Base-by-base conservation (phyloP, 2,888 invertebrate genomes). In the Coelinius sp. region DNA sequence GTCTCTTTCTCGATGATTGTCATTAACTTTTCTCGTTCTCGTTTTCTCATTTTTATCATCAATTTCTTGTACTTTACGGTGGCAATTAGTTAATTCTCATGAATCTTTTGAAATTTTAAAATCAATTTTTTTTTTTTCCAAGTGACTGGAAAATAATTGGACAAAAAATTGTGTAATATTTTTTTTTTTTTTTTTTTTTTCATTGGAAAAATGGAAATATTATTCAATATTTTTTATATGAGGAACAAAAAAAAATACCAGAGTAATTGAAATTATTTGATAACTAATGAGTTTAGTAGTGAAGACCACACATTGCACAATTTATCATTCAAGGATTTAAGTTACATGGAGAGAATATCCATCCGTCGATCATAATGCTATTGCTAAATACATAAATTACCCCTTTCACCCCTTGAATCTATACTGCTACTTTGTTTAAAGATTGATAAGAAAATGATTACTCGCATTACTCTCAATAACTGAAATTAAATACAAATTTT, bases 271-370 rank as follows among this genome's bases (percentile, higher is more conserved):
- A 68, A 68, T 62, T 25, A 31, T 31, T 22, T 68, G 53, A 68
- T 68, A 56, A 68, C 38, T 68, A 68, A 56, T 68, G 68, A 68
- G 56, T 27, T 59, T 59, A 59, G 27, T 59, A 31, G 59, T 59
- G 56, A 68, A 56, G 44, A 68, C 56, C 56, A 56, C 68, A 56
- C 56, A 8, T 56, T 12, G 56, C 5, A 68, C 56, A 25, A 68
- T 68, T 68, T 68, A 68, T 68, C 56, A 56, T 14, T 56, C 5
- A 17, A 12, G 8, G 6, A 59, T 35, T 59, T 31, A 17, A 31
- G 35, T 35, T 35, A 35, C 59, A 59, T 59, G 59, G 59, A 59
- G 31, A 31, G 59, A 59, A 59, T 59, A 31, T 17, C 66, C 24
- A 67, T 67, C 53, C 14, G 38, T 67, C 53, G 38, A 67, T 56